Base-by-base conservation (phyloP, 2,888 invertebrate species). In the Desoria tigrina region DNA sequence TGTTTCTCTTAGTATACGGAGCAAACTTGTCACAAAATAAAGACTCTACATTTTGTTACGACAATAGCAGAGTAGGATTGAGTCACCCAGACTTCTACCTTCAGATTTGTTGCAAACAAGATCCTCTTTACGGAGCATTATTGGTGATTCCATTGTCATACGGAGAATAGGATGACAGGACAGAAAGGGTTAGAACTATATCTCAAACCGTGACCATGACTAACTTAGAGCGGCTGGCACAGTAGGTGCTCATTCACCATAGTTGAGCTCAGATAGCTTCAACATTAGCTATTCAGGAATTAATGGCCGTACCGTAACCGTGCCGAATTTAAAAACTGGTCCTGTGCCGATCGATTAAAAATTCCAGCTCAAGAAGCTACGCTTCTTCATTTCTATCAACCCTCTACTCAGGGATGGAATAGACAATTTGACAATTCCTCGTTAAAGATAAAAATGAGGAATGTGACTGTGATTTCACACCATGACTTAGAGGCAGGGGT, bases 171-270 rank as follows among this genome's bases (percentile, higher is more conserved):
- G 21, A 45, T 45, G 45, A 45, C 45, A 45, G 6, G 4, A 45
- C 4, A 16, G 21, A 45, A 16, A 45, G 21, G 45, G 7, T 21
- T 21, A 45, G 45, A 16, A 32, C 32, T 32, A 32, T n/a, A n/a
- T 45, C 11, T 51, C 26, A 26, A 58, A 28, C 45, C 58, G 49
- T 58, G 58, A 58, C 58, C 58, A 58, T 45, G 58, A 58, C 58
- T 58, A 49, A 58, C 45, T 42, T 57, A 18, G 21, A 2, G 24
- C 42, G 57, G 57, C 21, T 57, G 57, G 18, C 57, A 9, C 58
- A 45, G 58, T 58, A 4, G 58, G 58, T 9, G 27, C 42, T 37
- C 45, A 58, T 26, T 58, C 42, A 58, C 45, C 23, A 18, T n/a
- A 3, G 23, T 55, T 32, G 28, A 18, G 37, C 27, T 49, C 18